Base-by-base conservation (phyloP, 2,113 vertebrate species). In the Laticauda colubrina region DNA sequence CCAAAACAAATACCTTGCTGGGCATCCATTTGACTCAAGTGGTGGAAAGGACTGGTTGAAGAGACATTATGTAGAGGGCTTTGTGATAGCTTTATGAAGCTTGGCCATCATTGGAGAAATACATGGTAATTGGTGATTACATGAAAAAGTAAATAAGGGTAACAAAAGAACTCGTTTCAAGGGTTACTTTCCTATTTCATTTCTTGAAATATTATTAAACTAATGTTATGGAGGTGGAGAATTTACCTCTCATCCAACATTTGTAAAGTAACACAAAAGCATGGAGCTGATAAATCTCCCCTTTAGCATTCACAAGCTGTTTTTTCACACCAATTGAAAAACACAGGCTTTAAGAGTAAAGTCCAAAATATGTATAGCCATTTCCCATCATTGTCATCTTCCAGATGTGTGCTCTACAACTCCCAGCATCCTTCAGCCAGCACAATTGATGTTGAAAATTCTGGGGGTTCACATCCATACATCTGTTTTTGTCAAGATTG, bases 261-360 rank as follows among this genome's bases (percentile, higher is more conserved):
- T 81, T 43, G 7, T 81, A 21, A 3, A 21, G 18, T 81, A 34
- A 39, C 69, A 81, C 34, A 39, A 81, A 81, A 81, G n/a, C n/a
- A 39, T 39, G 2, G 0, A 43, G 34, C 34, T 81, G 75, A 81
- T 7, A 7, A 85, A 43, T 26, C 39, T 10, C 48, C 1, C 0
- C 1, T 1, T 20, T 55, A 20, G 23, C n/a, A 39, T 81, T 45
- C 45, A 48, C 0, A 69, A 7, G 11, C 48, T 0, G 2, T 24
- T 15, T 53, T 53, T 51, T 4, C 90, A 14, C 88, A 90, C 53
- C 0, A 7, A 85, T 26, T 54, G 2, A 6, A 45, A 86, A 34
- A 0, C 0, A 53, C n/a, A 56, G 39, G 34, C 55, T 26, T 55
- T 85, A 43, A 7, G 85, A 53, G 15, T 20, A 3, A 54, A 54